Evolutionary conservation across 1,140 invertebrate species (phyloP).

Genomic region (Ephestia elutella): DNA sequence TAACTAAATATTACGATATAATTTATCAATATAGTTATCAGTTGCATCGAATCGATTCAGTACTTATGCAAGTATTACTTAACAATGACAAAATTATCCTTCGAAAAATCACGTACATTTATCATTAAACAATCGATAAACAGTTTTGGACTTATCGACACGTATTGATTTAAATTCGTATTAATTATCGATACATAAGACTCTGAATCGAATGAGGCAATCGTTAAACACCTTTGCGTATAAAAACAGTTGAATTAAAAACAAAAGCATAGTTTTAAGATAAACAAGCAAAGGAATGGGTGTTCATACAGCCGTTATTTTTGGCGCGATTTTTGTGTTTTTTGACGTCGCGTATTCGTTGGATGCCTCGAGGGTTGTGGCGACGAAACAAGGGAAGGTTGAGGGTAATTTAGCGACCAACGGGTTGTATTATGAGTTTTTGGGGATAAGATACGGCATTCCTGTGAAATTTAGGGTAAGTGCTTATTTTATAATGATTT

Average conservation of each 20-base stretch:
- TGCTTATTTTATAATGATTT: slow-evolving; percentile 11
- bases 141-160: not conserved
- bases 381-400: slow-evolving; percentile 49
- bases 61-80: not conserved
- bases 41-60: too few relatives aligned
- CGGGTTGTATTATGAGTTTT: slow-evolving; percentile 53
- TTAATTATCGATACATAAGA: not conserved
- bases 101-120: not conserved
- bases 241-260: slow-evolving; percentile 17
- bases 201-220: not conserved
- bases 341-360: slow-evolving; percentile 23
- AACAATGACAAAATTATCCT: not conserved
- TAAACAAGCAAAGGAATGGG: slow-evolving; percentile 15
- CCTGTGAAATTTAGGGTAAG: slow-evolving; percentile 54
- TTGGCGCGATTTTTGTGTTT: slow-evolving; percentile 20
- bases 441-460: slow-evolving; percentile 52
- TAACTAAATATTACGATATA: too few relatives aligned
- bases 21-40: too few relatives aligned
- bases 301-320: slow-evolving; percentile 18
- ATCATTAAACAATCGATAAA: not conserved
- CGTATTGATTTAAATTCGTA: not conserved
- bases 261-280: slow-evolving; percentile 22
- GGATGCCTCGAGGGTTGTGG: slow-evolving; percentile 38
- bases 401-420: slow-evolving; percentile 46
- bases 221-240: not conserved